Percentiles rank a stretch among this genome's conserved stretches.
Conservation (phyloP, 2,113 vertebrate species). For the Opisthocomus hoazin region DNA sequence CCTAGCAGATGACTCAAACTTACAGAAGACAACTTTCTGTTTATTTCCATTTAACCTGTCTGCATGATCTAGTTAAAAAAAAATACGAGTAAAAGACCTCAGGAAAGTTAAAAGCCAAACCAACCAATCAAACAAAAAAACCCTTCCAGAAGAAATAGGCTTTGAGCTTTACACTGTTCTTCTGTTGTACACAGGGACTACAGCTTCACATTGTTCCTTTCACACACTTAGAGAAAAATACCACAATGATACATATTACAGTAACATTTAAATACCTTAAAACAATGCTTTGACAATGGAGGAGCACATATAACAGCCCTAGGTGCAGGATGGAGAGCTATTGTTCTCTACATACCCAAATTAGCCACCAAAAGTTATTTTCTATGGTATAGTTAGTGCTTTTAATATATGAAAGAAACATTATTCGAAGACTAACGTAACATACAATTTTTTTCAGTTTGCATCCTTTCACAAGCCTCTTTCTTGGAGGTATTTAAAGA, state of each 20-base stretch:
- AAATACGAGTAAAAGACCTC: not conserved
- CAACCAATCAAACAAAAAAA: not conserved
- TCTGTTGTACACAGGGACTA: not conserved
- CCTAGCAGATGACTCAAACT: slow-evolving; percentile 14
- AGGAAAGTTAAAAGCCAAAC: not conserved
- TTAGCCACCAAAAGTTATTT: not conserved
- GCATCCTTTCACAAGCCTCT: not conserved
- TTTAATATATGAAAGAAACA: not conserved
- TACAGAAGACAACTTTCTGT: not conserved
- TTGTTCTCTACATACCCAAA: not conserved
- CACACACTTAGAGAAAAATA: not conserved
- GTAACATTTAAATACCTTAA: not conserved
- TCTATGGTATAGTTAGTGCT: not conserved
- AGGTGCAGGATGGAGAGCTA: not conserved
- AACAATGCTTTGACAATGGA: not conserved
- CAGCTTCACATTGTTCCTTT: not conserved
- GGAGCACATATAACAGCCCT: not conserved
- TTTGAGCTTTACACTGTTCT: not conserved
- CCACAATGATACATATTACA: not conserved
- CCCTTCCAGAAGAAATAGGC: not conserved
- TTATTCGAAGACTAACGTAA: not conserved
- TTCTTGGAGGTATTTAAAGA: not conserved
- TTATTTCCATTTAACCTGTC: not conserved
- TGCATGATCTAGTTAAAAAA: not conserved
- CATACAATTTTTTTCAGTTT: not conserved